Evolutionary conservation across 2,113 vertebrate species (phyloP), one percentile per base, ranked within the genome.

Genomic region (Tetrao urogallus): DNA sequence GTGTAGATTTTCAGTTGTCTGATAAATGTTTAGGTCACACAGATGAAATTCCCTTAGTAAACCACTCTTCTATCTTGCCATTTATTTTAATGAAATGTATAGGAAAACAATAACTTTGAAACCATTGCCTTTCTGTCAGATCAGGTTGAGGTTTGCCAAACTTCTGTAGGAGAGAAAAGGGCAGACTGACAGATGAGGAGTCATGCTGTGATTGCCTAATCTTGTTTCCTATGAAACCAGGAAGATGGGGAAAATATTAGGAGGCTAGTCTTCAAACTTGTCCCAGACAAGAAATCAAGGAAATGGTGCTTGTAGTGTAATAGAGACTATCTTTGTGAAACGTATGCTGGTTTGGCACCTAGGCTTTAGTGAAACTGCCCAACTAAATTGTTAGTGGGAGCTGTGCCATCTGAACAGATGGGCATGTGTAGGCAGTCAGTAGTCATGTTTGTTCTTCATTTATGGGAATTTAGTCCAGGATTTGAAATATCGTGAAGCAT

Each of bases 331-430:
- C 90, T 94, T 87, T 90, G 82, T 90, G 90, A 94, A 97, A 95
- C 81, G 78, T 96, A 92, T 95, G 94, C 88, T 97, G 87, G 90
- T 89, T 93, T 97, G 94, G 96, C 93, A 96, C 92, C 86, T 94
- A 92, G 83, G 82, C 76, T 95, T 86, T 5, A 93, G 90, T 82
- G 80, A 96, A 95, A 94, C 78, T 92, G 91, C 93, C 92, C 96
- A 95, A 77, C 77, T 92, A 93, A 95, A 92, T 95, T 94, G 92
- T 90, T 90, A 93, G 90, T 90, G 88, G 96, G 95, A 96, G 81
- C 80, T 85, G 78, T 96, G 95, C 96, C 95, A 97, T 93, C 81
- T 93, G 75, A 97, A 90, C 97, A 97, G 96, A 97, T 97, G 97
- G 95, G 76, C 73, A 86, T 96, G 96, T 90, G 93, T 95, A 96